Base-by-base conservation (phyloP, 2,888 invertebrate genomes). In the Eristalinus aeneus region DNA sequence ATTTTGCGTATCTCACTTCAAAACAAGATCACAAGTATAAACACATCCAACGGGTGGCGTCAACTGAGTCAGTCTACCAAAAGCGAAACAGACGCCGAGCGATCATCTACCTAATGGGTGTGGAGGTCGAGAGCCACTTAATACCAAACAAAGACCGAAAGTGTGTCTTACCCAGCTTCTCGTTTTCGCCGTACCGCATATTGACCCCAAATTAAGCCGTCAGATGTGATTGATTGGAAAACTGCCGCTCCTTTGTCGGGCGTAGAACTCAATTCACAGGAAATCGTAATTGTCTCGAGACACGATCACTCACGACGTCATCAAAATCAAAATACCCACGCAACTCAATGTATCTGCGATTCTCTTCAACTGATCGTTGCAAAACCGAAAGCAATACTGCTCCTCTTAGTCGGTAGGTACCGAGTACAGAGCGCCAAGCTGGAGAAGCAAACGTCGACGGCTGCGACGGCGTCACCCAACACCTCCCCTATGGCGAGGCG, bases 311-410 rank as follows among this genome's bases (percentile, higher is more conserved):
- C 73, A 74, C 16, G 46, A 63, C 68, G 75, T 75, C 81, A 81
- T 67, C 64, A 54, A 80, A 54, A 22, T 63, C 16, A 54, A 34
- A 46, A 75, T 71, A 60, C 61, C 36, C 5, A 54, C 75, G 63
- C 53, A 61, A 16, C 2, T 16, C 46, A 68, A 23, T 65, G 36
- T 65, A 8, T 79, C 64, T 39, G 16, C 27, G 46, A 46, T 46
- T 46, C 46, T 46, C 46, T 46, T 46, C 81, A 73, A 85, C 85
- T 85, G 85, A 85, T 76, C 85, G 81, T 85, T 64, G 80, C 81
- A 77, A 39, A 85, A 85, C 76, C 76, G 22, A 81, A 85, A 85
- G 60, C 60, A 69, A 69, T 60, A 85, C 85, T 85, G 68, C 36
- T 54, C 53, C 34, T 69, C 56, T 34, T 36, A 12, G 65, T 12